Conservation (phyloP, 1,140 invertebrate genomes). For the Macrostomum lignano region DNA sequence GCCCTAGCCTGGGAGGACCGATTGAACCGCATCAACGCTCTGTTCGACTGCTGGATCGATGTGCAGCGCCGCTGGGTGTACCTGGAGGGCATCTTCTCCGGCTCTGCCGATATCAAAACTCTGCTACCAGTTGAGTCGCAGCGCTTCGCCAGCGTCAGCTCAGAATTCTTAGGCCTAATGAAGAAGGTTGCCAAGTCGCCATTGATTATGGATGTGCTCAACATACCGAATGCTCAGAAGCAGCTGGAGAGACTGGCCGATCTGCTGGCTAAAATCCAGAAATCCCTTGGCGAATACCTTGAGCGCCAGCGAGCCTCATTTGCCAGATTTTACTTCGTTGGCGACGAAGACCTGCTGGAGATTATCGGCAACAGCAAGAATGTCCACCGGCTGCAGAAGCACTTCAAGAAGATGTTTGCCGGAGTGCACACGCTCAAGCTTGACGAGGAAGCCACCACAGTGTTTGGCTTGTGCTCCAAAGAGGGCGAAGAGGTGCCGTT, state of each 20-base stretch:
- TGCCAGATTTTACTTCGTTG: conserved; percentile 93
- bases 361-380: conserved; percentile 99
- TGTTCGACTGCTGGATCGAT: conserved; percentile 99
- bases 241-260: conserved; percentile 90
- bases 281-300: conserved; percentile 88
- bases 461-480: conserved; percentile 66
- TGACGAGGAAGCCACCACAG: conserved; percentile 55
- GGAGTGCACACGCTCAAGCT: conserved; percentile 74
- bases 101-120: conserved; percentile 82
- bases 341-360: conserved; percentile 93
- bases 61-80: conserved; percentile 97
- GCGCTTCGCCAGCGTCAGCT: conserved; percentile 57
- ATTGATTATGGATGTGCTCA: conserved; percentile 88
- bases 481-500: conserved; percentile 88
- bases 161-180: conserved; percentile 87
- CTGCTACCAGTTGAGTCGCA: conserved; percentile 85
- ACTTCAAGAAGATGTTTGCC: conserved; percentile 99
- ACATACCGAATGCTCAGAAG: conserved; percentile 72
- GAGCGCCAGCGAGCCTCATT: conserved; percentile 91
- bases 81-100: conserved; percentile 88
- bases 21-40: conserved; percentile 74
- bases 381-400: conserved; percentile 78
- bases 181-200: conserved; percentile 83
- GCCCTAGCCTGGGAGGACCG: conserved; percentile 95
- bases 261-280: conserved; percentile 88